Percentiles rank a stretch among this genome's conserved stretches.
These are phyloP conservation scores for Phalacrocorax pelagicus DNA, from an alignment of 2,113 vertebrate genomes.

Conservation along the genomic window DNA sequence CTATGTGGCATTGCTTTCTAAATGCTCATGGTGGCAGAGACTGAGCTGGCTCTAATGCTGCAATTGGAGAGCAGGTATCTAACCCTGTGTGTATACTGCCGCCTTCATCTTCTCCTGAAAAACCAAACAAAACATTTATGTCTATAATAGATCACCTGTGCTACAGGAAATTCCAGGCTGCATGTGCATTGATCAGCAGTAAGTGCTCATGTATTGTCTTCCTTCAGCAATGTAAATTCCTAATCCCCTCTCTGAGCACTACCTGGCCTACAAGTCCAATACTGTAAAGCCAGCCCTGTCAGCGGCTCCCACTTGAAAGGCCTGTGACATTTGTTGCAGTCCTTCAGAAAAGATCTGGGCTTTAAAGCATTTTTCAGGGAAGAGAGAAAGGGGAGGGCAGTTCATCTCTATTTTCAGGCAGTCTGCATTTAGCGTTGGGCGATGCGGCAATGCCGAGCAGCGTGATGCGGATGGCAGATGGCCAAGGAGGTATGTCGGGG, in stretches of 20 bases:
- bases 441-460: background rate
- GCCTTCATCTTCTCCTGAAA: background rate
- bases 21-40: background rate
- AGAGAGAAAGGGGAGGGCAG: background rate
- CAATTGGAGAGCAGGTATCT: background rate
- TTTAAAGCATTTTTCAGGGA: background rate
- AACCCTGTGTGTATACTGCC: background rate
- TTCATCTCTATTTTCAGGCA: background rate
- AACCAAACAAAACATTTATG: background rate
- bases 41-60: background rate
- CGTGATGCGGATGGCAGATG: rapidly evolving
- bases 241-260: background rate
- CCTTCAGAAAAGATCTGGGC: background rate
- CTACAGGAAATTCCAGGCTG: background rate
- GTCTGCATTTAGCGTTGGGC: background rate
- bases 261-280: background rate
- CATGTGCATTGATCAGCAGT: background rate
- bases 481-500: background rate
- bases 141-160: rapidly evolving
- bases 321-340: background rate
- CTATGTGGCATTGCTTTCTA: background rate
- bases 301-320: background rate
- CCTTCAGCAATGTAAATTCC: background rate
- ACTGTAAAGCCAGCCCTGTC: background rate
- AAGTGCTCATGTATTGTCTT: background rate